Evolutionary conservation across 2,797 vertebrate species (phyloP).

Genomic region (Argya squamiceps): DNA sequence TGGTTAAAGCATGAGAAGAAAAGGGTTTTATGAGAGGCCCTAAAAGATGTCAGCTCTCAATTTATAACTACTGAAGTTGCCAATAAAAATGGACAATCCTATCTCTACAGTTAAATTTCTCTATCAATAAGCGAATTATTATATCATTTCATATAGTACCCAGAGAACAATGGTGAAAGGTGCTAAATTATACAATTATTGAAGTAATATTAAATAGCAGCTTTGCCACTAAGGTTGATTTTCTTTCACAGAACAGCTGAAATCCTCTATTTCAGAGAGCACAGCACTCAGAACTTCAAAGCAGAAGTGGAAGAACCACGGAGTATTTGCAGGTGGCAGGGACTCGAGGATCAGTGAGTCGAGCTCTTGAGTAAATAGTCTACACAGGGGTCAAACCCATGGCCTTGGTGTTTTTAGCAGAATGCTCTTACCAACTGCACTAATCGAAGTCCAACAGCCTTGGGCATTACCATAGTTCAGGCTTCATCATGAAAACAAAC

Average conservation of each 20-base stretch:
- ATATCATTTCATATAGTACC: not conserved
- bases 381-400: not conserved
- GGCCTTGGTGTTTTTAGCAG: not conserved
- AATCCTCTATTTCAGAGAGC: not conserved
- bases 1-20: not conserved
- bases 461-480: rapidly evolving
- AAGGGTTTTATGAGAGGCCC: rapidly evolving
- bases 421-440: not conserved
- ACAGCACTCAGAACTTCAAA: not conserved
- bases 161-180: not conserved
- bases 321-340: not conserved
- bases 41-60: not conserved
- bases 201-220: not conserved
- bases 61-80: not conserved
- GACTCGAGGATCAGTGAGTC: not conserved
- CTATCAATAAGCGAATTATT: not conserved
- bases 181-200: not conserved
- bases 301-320: not conserved
- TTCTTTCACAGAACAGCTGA: not conserved
- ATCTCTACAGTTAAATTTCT: not conserved
- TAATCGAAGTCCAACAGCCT: not conserved
- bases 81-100: not conserved
- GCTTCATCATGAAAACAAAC: not conserved
- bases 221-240: not conserved
- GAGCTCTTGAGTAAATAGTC: not conserved